phyloP scores from a whole-genome alignment of 2,888 invertebrate genomes.

The Tinea pellionella region DNA sequence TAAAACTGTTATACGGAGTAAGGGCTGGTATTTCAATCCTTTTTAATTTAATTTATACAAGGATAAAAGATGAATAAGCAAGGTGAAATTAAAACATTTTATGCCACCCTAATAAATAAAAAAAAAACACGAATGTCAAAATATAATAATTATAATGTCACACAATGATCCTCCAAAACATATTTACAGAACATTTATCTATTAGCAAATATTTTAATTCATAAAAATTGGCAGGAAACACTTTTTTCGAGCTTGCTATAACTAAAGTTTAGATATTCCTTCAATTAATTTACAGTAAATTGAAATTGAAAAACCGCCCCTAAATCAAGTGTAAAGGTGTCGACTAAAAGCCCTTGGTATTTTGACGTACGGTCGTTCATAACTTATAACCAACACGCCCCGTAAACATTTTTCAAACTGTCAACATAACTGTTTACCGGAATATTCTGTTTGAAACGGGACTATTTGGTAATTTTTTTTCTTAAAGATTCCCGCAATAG shows the following conservation, averaged over 20 bases:
- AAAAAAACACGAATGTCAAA: too few species aligned
- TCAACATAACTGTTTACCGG: constrained; percentile 14
- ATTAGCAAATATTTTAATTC: too few species aligned
- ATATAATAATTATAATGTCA: too few species aligned
- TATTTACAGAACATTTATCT: too few species aligned
- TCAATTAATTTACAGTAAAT: not conserved
- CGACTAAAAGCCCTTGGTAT: constrained; percentile 14
- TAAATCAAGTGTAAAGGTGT: constrained; percentile 5
- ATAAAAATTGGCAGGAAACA: too few species aligned
- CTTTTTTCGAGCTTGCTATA: too few species aligned
- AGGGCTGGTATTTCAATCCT: not conserved
- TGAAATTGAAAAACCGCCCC: not conserved
- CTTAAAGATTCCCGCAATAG: constrained; percentile 9
- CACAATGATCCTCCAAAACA: too few species aligned
- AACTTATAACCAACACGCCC: constrained; percentile 15
- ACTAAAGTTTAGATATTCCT: too few species aligned
- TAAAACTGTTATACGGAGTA: not conserved
- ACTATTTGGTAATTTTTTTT: constrained; percentile 14
- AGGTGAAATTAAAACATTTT: too few species aligned
- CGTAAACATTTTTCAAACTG: constrained; percentile 16
- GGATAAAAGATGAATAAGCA: too few species aligned
- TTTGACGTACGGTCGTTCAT: constrained; percentile 15
- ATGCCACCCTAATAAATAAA: too few species aligned
- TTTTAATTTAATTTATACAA: too few species aligned
- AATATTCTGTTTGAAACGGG: constrained; percentile 5